Evolutionary conservation across 1,140 invertebrate genomes (phyloP).

Genomic region (Drosophila ercepeae): DNA sequence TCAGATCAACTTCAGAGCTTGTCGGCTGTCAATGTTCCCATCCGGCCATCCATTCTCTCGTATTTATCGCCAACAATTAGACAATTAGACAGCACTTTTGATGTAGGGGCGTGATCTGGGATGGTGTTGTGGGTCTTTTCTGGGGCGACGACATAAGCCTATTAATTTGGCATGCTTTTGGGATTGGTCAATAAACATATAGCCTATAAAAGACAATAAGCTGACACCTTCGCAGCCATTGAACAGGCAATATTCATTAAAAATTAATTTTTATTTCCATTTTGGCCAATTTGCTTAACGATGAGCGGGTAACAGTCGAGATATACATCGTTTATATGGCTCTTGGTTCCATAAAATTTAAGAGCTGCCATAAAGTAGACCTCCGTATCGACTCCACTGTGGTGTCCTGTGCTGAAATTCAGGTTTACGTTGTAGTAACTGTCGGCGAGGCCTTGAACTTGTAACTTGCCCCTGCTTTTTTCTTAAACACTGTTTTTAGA

Average conservation of each 20-base stretch:
- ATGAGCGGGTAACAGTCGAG: conserved; percentile 19
- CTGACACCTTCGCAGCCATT: conserved; percentile 30
- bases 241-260: conserved; percentile 42
- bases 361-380: conserved; percentile 33
- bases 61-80: conserved; percentile 67
- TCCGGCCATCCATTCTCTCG: conserved; percentile 24
- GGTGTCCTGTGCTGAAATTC: conserved; percentile 12
- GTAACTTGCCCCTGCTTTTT: conserved; percentile 34
- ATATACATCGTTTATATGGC: conserved; percentile 49
- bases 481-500: conserved; percentile 1
- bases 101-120: conserved; percentile 40
- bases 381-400: conserved; percentile 32
- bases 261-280: conserved; percentile 44
- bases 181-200: conserved; percentile 27
- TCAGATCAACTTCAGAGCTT: conserved; percentile 27
- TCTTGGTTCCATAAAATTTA: conserved; percentile 41
- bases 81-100: conserved; percentile 59
- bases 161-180: conserved; percentile 48
- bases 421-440: conserved; percentile 30
- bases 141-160: conserved; percentile 55
- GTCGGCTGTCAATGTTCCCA: conserved; percentile 55
- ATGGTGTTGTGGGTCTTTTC: conserved; percentile 21
- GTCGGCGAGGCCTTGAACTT: conserved; percentile 65
- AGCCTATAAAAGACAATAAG: conserved; percentile 27
- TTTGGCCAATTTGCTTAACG: conserved; percentile 28